phyloP scores from a whole-genome alignment of 1,140 invertebrate species.

The Dysdera silvatica region DNA sequence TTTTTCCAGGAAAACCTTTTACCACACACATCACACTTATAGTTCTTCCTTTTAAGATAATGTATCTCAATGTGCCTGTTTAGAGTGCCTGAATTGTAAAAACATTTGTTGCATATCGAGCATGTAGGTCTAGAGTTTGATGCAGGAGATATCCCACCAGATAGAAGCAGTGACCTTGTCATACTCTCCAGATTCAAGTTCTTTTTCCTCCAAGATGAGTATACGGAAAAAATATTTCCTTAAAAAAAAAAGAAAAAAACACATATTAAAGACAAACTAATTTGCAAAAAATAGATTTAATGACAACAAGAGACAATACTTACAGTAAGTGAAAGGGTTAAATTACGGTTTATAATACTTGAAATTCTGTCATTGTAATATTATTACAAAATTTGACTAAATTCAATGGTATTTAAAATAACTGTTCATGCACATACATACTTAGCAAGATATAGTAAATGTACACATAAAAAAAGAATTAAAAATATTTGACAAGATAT shows the following conservation, averaged over 20 bases:
- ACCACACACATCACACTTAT: slow-evolving; percentile 26
- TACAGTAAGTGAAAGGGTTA: no score
- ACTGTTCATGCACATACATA: no score
- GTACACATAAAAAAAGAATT: no score
- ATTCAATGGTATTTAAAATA: no score
- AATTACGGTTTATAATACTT: no score
- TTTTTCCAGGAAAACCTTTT: slow-evolving; percentile 27
- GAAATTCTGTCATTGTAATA: no score
- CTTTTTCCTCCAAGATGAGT: slow-evolving; percentile 10
- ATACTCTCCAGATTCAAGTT: slow-evolving; percentile 1
- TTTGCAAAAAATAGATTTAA: not conserved
- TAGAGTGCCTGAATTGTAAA: slow-evolving; percentile 33
- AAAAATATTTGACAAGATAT: no score
- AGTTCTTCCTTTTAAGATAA: slow-evolving; percentile 21
- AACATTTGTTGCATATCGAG: slow-evolving; percentile 31
- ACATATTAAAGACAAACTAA: not conserved
- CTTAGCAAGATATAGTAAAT: no score
- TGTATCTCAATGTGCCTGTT: slow-evolving; percentile 32
- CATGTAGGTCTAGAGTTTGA: slow-evolving; percentile 28
- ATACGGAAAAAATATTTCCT: slow-evolving; percentile 15
- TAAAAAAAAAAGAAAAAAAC: not conserved
- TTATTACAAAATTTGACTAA: no score
- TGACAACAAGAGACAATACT: no score
- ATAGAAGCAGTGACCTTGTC: no score
- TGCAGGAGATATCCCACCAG: no score